Conservation (phyloP, 2,797 vertebrate genomes). For the Graptemys geographica region DNA sequence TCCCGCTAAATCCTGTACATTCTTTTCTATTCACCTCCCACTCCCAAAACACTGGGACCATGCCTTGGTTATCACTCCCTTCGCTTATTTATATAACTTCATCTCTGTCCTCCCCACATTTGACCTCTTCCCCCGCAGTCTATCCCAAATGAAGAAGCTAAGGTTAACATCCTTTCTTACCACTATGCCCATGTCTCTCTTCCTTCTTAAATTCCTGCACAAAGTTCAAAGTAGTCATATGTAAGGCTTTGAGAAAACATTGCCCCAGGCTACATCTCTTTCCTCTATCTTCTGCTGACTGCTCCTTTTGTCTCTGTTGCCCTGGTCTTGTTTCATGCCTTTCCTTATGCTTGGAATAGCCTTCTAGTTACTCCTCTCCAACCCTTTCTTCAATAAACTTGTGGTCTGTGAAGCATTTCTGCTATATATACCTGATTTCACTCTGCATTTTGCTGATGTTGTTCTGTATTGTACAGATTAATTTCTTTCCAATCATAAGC, state of each 20-base stretch:
- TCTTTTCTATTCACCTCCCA: neutral
- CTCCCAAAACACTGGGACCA: neutral
- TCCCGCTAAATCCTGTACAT: neutral
- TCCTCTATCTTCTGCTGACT: neutral
- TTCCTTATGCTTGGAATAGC: neutral
- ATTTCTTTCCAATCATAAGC: neutral
- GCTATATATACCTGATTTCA: neutral
- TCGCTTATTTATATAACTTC: fast-evolving
- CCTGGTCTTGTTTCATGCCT: neutral
- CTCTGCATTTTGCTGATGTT: fast-evolving
- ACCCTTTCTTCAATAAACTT: neutral
- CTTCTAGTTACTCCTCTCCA: neutral
- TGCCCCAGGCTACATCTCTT: too few relatives aligned
- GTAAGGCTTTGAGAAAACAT: neutral
- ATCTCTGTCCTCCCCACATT: neutral
- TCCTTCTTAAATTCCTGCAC: neutral
- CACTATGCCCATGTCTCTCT: neutral
- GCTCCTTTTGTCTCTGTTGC: neutral
- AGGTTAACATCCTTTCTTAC: neutral
- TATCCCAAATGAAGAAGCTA: neutral
- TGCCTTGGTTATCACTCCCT: neutral
- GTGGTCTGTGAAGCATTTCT: neutral
- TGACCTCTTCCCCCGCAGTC: neutral
- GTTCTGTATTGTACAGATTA: fast-evolving
- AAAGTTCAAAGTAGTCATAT: neutral